Evolutionary conservation across 2,888 invertebrate genomes (phyloP).

Genomic region (Therioaphis trifolii): DNA sequence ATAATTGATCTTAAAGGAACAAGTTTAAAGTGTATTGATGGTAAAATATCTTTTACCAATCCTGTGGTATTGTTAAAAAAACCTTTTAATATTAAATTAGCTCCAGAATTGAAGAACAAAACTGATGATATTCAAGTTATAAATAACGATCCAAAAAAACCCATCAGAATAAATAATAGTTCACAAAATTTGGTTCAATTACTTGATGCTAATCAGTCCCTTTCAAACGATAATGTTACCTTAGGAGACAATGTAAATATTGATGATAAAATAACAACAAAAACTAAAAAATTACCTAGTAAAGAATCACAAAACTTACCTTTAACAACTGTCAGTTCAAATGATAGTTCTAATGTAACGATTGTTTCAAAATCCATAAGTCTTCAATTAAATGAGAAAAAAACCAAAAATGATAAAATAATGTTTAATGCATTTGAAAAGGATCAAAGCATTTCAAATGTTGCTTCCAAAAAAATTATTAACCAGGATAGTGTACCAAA

Average conservation of each 20-base stretch:
- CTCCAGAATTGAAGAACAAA: conserved; percentile 7
- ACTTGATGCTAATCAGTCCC: neutral
- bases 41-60: conserved; percentile 29
- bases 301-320: neutral
- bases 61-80: conserved; percentile 20
- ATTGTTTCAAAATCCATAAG: neutral
- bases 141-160: neutral
- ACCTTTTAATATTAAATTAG: conserved; percentile 26
- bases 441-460: neutral
- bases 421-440: conserved; percentile 6
- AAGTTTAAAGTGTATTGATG: conserved; percentile 20
- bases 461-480: neutral
- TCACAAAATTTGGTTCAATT: neutral
- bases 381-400: neutral
- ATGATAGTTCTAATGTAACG: neutral
- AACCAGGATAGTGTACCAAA: neutral
- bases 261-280: neutral
- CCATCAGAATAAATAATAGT: neutral
- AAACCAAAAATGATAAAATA: conserved; percentile 4
- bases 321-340: neutral
- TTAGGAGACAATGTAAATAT: conserved; percentile 29
- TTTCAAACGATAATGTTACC: conserved; percentile 7
- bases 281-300: conserved; percentile 3
- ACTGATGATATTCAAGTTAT: neutral
- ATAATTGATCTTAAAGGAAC: conserved; percentile 41